Percentiles rank a stretch among this genome's conserved stretches.
phyloP scores from a whole-genome alignment of 2,113 vertebrate species.

The Hemiscyllium ocellatum region DNA sequence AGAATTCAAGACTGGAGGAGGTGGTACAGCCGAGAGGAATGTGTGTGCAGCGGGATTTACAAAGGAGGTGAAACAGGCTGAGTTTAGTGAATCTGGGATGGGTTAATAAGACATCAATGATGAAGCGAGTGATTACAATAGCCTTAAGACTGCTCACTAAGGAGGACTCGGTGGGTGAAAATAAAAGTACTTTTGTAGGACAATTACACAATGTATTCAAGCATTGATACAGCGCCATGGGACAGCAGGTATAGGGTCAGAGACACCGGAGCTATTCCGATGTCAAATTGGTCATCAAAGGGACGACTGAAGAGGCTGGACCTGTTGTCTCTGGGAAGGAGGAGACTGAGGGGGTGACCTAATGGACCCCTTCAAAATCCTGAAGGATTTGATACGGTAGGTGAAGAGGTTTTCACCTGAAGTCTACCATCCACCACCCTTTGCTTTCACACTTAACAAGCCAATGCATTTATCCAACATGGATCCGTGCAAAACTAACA shows the following conservation, averaged over 20 bases:
- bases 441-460: too few species aligned
- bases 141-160: not conserved
- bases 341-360: too few species aligned
- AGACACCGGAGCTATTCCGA: not conserved
- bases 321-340: too few species aligned
- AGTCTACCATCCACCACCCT: too few species aligned
- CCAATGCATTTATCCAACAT: too few species aligned
- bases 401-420: too few species aligned
- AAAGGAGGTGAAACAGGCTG: not conserved
- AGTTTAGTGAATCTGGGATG: not conserved
- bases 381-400: too few species aligned
- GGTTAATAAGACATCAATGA: not conserved
- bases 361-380: too few species aligned
- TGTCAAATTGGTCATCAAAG: too few species aligned
- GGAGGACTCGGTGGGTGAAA: not conserved
- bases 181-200: not conserved
- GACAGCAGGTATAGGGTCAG: not conserved
- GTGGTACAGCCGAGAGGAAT: not conserved
- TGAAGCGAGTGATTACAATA: not conserved
- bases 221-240: not conserved
- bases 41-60: not conserved
- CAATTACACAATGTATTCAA: not conserved
- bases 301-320: too few species aligned
- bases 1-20: not conserved
- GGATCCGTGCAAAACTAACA: too few species aligned